Evolutionary conservation across 2,888 invertebrate genomes (phyloP).

Genomic region (Ommatoiulus sabulosus): DNA sequence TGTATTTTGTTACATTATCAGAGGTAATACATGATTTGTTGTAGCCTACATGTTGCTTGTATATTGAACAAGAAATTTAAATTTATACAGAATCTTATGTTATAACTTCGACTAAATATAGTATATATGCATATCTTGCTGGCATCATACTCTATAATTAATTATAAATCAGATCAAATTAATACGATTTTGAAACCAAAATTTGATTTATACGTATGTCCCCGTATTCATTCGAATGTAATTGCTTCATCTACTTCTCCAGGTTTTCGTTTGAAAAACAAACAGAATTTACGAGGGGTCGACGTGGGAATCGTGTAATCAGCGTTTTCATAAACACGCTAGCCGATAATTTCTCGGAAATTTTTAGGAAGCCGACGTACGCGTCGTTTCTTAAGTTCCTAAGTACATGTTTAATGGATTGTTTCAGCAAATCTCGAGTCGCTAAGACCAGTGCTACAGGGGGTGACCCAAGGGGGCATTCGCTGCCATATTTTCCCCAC

Average conservation of each 20-base stretch:
- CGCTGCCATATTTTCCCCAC: neutral
- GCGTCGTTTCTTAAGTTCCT: neutral
- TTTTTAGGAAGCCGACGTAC: neutral
- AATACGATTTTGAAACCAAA: too few relatives aligned
- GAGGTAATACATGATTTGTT: too few relatives aligned
- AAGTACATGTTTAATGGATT: slow-evolving; percentile 22
- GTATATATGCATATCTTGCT: too few relatives aligned
- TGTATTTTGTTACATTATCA: too few relatives aligned
- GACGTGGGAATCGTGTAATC: neutral
- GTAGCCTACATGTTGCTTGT: too few relatives aligned
- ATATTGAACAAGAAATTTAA: too few relatives aligned
- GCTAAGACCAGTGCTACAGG: neutral
- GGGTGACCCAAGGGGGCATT: slow-evolving; percentile 22
- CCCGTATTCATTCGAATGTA: too few relatives aligned
- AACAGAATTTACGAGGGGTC: neutral
- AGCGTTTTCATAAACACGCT: neutral
- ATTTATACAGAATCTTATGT: too few relatives aligned
- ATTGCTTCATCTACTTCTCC: neutral
- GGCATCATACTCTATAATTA: too few relatives aligned
- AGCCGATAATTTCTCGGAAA: slow-evolving; percentile 4
- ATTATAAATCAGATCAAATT: too few relatives aligned
- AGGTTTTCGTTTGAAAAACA: neutral
- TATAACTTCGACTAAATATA: too few relatives aligned
- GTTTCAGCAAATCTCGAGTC: neutral
- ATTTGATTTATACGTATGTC: too few relatives aligned